These are phyloP conservation scores for Hyphantria cunea DNA, from an alignment of 1,140 invertebrate genomes.

Conservation along the genomic window DNA sequence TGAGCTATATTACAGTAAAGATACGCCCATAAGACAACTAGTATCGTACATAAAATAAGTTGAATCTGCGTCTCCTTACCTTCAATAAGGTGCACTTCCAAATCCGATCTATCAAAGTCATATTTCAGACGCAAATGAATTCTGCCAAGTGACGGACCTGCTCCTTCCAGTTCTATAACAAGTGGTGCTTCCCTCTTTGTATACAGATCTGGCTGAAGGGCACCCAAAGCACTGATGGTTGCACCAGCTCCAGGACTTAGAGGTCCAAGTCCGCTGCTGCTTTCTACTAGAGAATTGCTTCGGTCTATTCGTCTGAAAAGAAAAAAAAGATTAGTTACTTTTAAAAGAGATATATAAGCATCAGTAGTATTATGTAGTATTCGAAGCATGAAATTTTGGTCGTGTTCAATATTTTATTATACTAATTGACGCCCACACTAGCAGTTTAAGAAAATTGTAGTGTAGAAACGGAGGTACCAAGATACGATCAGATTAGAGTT, in stretches of 20 bases:
- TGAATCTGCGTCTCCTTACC: conserved; percentile 75
- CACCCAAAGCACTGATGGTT: conserved; percentile 88
- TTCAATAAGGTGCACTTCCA: conserved; percentile 94
- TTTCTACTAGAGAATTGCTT: conserved; percentile 78
- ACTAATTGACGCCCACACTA: no score
- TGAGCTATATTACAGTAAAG: no score
- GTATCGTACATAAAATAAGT: no score
- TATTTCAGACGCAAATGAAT: conserved; percentile 93
- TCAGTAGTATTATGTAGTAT: no score
- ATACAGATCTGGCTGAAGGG: conserved; percentile 93
- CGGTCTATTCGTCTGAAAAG: conserved; percentile 76
- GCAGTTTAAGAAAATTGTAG: no score
- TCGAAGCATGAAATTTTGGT: no score
- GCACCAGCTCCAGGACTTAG: conserved; percentile 69
- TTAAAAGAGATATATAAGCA: no score
- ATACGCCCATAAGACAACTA: no score
- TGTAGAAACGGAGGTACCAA: no score
- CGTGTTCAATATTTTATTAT: no score
- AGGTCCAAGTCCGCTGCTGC: conserved; percentile 70
- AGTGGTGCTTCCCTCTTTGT: conserved; percentile 88
- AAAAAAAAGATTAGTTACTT: conserved; percentile 1
- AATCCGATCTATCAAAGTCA: conserved; percentile 93
- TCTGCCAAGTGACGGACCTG: conserved; percentile 86
- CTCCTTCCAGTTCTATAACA: conserved; percentile 84
- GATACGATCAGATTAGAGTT: no score